Conservation (phyloP, 2,888 invertebrate genomes). For the Phlogophora meticulosa region DNA sequence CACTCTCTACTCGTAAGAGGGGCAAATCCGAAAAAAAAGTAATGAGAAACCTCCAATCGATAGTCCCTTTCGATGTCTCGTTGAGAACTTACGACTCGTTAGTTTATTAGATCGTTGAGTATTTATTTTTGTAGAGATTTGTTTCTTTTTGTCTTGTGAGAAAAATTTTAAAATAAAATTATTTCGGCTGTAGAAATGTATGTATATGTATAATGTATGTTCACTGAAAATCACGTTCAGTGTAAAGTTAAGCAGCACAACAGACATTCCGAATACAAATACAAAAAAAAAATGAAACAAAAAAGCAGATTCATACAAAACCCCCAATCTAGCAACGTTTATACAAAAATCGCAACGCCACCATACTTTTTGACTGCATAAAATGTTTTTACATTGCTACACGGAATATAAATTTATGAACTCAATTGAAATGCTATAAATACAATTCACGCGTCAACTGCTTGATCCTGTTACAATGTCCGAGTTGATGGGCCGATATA, state of each 20-base stretch:
- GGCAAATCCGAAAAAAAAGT: slow-evolving; percentile 80
- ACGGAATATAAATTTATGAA: slow-evolving; percentile 70
- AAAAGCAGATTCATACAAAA: slow-evolving; percentile 16
- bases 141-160: neutral
- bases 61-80: slow-evolving; percentile 67
- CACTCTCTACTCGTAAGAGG: slow-evolving; percentile 83
- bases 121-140: neutral
- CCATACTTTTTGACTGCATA: slow-evolving; percentile 50
- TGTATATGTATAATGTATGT: too few relatives aligned
- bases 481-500: slow-evolving; percentile 86
- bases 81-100: slow-evolving; percentile 62
- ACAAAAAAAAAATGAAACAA: neutral
- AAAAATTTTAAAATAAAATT: too few relatives aligned
- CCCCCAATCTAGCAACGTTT: slow-evolving; percentile 5
- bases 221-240: too few relatives aligned
- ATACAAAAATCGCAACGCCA: slow-evolving; percentile 40
- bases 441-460: slow-evolving; percentile 85
- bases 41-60: slow-evolving; percentile 78
- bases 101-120: slow-evolving; percentile 51
- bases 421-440: slow-evolving; percentile 83
- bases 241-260: neutral
- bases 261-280: neutral
- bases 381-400: slow-evolving; percentile 55
- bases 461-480: slow-evolving; percentile 85
- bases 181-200: too few relatives aligned